Percentiles rank a stretch among this genome's conserved stretches.
Evolutionary conservation across 2,797 vertebrate genomes (phyloP).

Genomic region (Falco rusticolus): DNA sequence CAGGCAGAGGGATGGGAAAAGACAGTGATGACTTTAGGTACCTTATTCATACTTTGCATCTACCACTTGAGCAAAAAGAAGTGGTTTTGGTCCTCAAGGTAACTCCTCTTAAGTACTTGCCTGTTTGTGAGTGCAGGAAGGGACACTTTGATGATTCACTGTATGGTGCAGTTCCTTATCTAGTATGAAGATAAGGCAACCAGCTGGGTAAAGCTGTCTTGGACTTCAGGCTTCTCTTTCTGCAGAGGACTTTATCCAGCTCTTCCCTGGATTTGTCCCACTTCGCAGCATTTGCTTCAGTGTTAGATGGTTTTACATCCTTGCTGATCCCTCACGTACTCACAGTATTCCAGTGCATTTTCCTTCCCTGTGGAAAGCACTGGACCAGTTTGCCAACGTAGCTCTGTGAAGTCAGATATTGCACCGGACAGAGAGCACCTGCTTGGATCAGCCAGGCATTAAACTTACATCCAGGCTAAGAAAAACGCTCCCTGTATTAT

Average conservation of each 20-base stretch:
- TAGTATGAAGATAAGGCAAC: not conserved
- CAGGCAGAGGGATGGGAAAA: not conserved
- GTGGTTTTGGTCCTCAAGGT: not conserved
- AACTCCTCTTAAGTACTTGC: not conserved
- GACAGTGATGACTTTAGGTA: not conserved
- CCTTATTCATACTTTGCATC: not conserved
- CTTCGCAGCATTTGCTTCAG: not conserved
- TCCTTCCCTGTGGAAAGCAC: not conserved
- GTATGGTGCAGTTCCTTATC: not conserved
- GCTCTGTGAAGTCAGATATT: not conserved
- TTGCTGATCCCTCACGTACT: not conserved
- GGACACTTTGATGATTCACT: not conserved
- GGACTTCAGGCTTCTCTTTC: not conserved
- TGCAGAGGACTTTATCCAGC: not conserved
- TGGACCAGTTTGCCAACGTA: not conserved
- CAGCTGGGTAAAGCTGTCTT: not conserved
- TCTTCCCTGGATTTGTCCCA: not conserved
- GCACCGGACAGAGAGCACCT: not conserved
- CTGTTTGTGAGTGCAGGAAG: not conserved
- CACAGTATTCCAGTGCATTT: not conserved
- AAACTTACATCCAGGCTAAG: constrained; percentile 1
- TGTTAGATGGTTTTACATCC: not conserved
- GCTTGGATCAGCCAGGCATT: constrained; percentile 5
- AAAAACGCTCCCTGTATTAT: not conserved
- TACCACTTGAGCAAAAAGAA: not conserved